Base-by-base conservation (phyloP, 2,888 invertebrate species). In the Aromia moschata region DNA sequence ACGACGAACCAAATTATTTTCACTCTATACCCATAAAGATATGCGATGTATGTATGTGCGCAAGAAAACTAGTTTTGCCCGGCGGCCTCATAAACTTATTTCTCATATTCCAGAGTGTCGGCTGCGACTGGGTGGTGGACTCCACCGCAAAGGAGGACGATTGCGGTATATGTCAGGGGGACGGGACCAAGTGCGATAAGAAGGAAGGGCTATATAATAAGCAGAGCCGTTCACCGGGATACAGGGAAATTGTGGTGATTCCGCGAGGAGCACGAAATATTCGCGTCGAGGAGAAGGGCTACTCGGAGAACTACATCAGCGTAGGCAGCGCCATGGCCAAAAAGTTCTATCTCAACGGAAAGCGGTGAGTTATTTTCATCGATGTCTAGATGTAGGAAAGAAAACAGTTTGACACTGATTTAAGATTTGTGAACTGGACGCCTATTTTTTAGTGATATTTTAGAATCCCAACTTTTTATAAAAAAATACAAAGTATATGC, bases 91-190 rank as follows among this genome's bases (percentile, higher is more conserved):
- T 25, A 25, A 25, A 33, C n/a, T 45, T 16, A 10, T 3, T 45
- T 45, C 41, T 52, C 17, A 7, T 5, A 41, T 52, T 86, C 74
- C 84, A 94, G 89, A 89, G 88, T 82, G 91, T 95, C 51, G 93
- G 94, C n/a, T 95, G 95, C 81, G 94, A 95, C 82, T 94, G 94
- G 93, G 82, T 86, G 52, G 88, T 95, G 44, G 91, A 91, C 74
- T 94, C 94, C 0, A 86, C 86, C 51, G 85, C 89, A 20, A 85
- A 87, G 70, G 93, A 93, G 74, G 95, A 95, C 80, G 86, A 88
- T 43, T 95, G 95, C 77, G 94, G 95, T 3, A 84, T 93, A 47
- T 95, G 95, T 76, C 91, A 91, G 70, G 95, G 95, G 2, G 88
- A 90, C 75, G 93, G 93, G 7, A 88, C 89, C 11, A 89, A 88